Evolutionary conservation across 2,888 invertebrate genomes (phyloP).

Genomic region (Dynastes maya): DNA sequence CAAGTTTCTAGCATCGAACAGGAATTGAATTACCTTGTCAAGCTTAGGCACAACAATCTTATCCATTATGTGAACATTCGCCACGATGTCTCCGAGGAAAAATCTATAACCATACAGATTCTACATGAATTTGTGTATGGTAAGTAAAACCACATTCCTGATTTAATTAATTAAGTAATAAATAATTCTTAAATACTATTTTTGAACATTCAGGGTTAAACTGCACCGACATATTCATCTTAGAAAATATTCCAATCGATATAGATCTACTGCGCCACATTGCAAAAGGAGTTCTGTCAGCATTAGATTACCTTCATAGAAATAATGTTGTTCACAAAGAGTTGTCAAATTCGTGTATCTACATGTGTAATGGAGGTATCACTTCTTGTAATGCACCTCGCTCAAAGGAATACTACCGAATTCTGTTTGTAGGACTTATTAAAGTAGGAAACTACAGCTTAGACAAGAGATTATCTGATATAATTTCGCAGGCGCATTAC

Average conservation of each 20-base stretch:
- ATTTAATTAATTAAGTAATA: background rate
- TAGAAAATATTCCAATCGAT: slow-evolving; percentile 72
- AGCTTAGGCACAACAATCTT: slow-evolving; percentile 81
- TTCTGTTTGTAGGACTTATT: slow-evolving; percentile 68
- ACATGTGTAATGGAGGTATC: slow-evolving; percentile 60
- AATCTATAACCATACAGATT: slow-evolving; percentile 78
- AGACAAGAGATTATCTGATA: slow-evolving; percentile 78
- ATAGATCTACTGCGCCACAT: slow-evolving; percentile 77
- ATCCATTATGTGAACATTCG: slow-evolving; percentile 85
- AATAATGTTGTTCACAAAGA: slow-evolving; percentile 89
- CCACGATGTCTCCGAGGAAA: slow-evolving; percentile 72
- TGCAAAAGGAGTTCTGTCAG: slow-evolving; percentile 81
- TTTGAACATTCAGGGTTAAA: slow-evolving; percentile 61
- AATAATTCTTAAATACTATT: background rate
- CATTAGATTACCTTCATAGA: slow-evolving; percentile 85
- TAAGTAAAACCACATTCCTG: slow-evolving; percentile 55
- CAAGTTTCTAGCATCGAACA: slow-evolving; percentile 82
- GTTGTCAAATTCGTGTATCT: slow-evolving; percentile 83
- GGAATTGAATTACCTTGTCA: slow-evolving; percentile 82
- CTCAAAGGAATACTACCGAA: background rate
- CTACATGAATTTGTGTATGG: slow-evolving; percentile 81
- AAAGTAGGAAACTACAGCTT: slow-evolving; percentile 81
- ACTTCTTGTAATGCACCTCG: background rate
- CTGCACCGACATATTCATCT: slow-evolving; percentile 71
- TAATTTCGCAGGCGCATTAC: slow-evolving; percentile 68